These are phyloP conservation scores for Drosophila sproati DNA, from an alignment of 1,140 invertebrate species.

Conservation along the genomic window DNA sequence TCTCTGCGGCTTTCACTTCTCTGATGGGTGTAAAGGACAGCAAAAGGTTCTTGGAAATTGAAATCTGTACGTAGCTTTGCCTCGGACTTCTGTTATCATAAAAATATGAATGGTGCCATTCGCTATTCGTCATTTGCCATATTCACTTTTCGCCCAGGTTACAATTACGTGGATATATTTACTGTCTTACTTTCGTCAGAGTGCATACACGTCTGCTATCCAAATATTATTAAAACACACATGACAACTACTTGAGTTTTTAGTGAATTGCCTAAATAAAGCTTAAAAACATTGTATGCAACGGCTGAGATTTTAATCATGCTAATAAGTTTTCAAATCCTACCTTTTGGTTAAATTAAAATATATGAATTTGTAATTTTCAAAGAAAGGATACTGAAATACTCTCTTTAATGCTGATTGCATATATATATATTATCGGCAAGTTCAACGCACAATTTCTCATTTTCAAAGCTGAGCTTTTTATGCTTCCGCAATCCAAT, in stretches of 20 bases:
- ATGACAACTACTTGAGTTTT: not conserved
- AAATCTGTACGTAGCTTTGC: conserved; percentile 36
- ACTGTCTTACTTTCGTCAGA: conserved; percentile 11
- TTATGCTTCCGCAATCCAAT: not conserved
- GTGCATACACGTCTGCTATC: conserved; percentile 8
- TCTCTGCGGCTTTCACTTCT: not conserved
- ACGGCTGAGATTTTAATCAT: not conserved
- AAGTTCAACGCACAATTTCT: conserved; percentile 13
- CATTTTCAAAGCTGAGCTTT: not conserved
- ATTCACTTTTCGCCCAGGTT: not conserved
- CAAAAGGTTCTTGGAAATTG: conserved; percentile 24
- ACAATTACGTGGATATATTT: conserved; percentile 17
- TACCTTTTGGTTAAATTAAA: not conserved
- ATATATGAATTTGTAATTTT: not conserved
- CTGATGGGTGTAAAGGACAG: not conserved
- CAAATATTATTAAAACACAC: conserved; percentile 15
- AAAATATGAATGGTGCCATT: conserved; percentile 27
- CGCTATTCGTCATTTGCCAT: not conserved
- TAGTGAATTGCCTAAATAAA: conserved; percentile 21
- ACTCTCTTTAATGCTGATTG: no score
- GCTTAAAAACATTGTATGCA: not conserved
- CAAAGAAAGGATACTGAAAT: no score
- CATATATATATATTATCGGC: not conserved
- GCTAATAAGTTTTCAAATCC: not conserved
- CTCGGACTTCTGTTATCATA: conserved; percentile 11